These are phyloP conservation scores for Sinohyriopsis cumingii DNA, from an alignment of 2,888 invertebrate genomes.

Conservation along the genomic window DNA sequence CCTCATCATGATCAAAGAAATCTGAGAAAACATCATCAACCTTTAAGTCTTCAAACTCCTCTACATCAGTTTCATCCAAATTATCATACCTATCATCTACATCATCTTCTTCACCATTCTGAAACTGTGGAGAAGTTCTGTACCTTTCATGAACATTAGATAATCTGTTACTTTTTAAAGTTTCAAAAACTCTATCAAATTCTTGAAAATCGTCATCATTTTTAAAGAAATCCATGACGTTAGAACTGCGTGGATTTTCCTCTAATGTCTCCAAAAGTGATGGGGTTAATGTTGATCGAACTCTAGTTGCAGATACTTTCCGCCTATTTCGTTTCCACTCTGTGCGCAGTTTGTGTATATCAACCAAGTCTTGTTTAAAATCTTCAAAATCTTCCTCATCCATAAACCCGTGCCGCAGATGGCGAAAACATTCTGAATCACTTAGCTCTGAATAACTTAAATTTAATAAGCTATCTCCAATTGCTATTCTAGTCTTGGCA, in stretches of 20 bases:
- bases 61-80: constrained; percentile 19
- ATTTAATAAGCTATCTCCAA: constrained; percentile 25
- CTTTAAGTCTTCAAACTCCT: constrained; percentile 31
- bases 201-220: constrained; percentile 65
- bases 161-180: constrained; percentile 51
- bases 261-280: constrained; percentile 13
- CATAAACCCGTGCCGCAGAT: constrained; percentile 54
- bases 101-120: constrained; percentile 15
- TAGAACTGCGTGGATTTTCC: constrained; percentile 7
- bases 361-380: constrained; percentile 58
- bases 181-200: constrained; percentile 65
- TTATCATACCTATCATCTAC: constrained; percentile 12
- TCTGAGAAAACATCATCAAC: constrained; percentile 57
- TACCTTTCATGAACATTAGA: constrained; percentile 46
- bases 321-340: constrained; percentile 33
- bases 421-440: constrained; percentile 41
- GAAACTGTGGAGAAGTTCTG: constrained; percentile 28
- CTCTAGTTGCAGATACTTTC: constrained; percentile 21
- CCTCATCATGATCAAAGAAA: constrained; percentile 64
- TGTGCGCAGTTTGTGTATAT: constrained; percentile 40
- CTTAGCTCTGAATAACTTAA: constrained; percentile 42
- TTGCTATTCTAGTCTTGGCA: constrained; percentile 1
- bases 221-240: constrained; percentile 61
- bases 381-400: constrained; percentile 65
- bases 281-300: not conserved